Base-by-base conservation (phyloP, 2,888 invertebrate species). In the Ametastegia equiseti region DNA sequence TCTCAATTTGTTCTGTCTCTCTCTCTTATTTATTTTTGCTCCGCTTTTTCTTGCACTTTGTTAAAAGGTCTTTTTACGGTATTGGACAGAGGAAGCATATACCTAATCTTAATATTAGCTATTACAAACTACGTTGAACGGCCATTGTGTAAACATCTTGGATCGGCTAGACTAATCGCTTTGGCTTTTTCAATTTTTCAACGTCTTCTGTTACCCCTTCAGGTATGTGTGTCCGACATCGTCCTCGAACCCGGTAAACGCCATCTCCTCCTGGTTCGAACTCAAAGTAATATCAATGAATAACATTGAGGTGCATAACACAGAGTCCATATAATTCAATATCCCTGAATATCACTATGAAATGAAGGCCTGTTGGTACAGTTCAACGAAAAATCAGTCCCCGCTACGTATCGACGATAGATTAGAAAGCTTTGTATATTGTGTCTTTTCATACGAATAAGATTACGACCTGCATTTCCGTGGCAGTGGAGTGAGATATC, bases 41-140 rank as follows among this genome's bases (percentile, higher is more conserved):
- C 4, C n/a, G n/a, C n/a, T 36, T 47, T 23, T 19, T 54, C 15
- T 54, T 23, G 7, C 11, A 23, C 23, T 9, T 19, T 9, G 19
- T 19, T 23, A 23, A 33, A 63, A 47, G 23, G 27, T 50, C 13
- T 67, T 65, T 63, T 23, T 78, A 9, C 19, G 23, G 19, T 60
- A 42, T 81, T 33, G 57, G 77, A 81, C 63, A 75, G 77, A 77
- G 63, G 47, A 81, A 81, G 77, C 81, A 81, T 81, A 63, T 39
- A 63, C n/a, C 36, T 47, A 75, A 54, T 39, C 54, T 75, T 54
- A 78, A 73, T 50, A 50, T 57, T 71, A 80, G 69, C 80, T 42
- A 39, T 57, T 45, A 54, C 27, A 65, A 50, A 45, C 69, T 67
- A 67, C 80, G 19, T 73, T 71, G 45, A 80, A 57, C 39, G 57